These are phyloP conservation scores for Adelges cooleyi DNA, from an alignment of 1,140 invertebrate species.

Conservation along the genomic window DNA sequence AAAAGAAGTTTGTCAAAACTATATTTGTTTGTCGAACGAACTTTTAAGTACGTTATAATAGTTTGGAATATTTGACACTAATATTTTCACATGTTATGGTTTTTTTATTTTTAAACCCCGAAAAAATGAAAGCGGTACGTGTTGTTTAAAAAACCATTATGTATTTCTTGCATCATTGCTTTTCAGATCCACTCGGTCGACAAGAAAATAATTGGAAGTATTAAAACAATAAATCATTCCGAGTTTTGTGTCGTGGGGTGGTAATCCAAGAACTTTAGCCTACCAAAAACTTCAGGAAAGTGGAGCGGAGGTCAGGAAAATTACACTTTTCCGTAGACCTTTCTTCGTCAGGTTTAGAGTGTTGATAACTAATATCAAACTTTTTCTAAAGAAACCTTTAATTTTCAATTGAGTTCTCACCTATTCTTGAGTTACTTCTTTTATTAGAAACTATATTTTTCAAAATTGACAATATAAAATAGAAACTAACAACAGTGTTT, in stretches of 20 bases:
- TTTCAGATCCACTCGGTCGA: background rate
- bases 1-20: too few relatives aligned
- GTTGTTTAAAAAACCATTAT: conserved; percentile 7
- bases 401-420: background rate
- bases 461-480: too few relatives aligned
- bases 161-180: conserved; percentile 1
- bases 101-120: too few relatives aligned
- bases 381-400: background rate
- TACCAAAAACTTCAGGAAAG: conserved; percentile 4
- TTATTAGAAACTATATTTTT: too few relatives aligned
- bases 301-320: background rate
- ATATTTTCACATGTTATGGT: too few relatives aligned
- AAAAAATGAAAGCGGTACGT: too few relatives aligned
- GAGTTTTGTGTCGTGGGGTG: background rate
- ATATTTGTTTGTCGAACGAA: too few relatives aligned
- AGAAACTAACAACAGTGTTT: too few relatives aligned
- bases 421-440: background rate
- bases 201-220: conserved; percentile 20
- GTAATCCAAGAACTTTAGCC: conserved; percentile 17
- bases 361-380: background rate
- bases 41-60: too few relatives aligned
- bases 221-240: conserved; percentile 12
- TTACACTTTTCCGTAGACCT: background rate
- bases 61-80: too few relatives aligned
- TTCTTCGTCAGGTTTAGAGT: background rate